These are phyloP conservation scores for Pitangus sulphuratus DNA, from an alignment of 2,797 vertebrate genomes.

Conservation along the genomic window DNA sequence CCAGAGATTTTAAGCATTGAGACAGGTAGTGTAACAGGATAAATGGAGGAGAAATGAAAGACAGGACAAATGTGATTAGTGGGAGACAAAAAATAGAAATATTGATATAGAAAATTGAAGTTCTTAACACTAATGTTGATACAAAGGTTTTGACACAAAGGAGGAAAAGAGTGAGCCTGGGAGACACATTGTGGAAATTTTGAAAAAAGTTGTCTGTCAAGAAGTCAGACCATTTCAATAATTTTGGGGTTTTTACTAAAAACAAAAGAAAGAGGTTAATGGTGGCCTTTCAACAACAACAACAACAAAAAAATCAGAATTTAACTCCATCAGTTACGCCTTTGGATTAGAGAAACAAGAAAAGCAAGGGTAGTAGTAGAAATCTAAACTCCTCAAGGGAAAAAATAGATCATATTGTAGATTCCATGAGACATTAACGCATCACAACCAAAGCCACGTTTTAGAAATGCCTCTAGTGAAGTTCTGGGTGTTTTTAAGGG, in stretches of 20 bases:
- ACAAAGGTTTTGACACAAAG: not conserved
- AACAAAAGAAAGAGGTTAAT: not conserved
- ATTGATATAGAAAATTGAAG: not conserved
- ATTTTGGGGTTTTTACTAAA: rapidly evolving
- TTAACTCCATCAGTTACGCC: not conserved
- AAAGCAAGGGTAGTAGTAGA: not conserved
- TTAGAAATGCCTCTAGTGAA: not conserved
- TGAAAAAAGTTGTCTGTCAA: not conserved
- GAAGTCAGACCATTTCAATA: not conserved
- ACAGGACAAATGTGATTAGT: not conserved
- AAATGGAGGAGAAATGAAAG: not conserved
- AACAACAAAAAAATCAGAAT: not conserved
- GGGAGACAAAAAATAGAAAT: not conserved
- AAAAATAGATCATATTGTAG: not conserved
- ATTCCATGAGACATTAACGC: not conserved
- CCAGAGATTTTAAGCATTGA: not conserved
- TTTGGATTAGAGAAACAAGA: not conserved
- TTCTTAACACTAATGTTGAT: not conserved
- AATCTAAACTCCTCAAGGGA: not conserved
- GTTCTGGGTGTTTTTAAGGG: not conserved
- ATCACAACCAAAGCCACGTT: not conserved
- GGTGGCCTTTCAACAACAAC: not conserved
- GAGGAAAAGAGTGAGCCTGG: not conserved
- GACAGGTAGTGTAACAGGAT: not conserved
- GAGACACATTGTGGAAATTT: not conserved